Conservation (phyloP, 2,888 invertebrate genomes). For the Cryptocephalus moraei region DNA sequence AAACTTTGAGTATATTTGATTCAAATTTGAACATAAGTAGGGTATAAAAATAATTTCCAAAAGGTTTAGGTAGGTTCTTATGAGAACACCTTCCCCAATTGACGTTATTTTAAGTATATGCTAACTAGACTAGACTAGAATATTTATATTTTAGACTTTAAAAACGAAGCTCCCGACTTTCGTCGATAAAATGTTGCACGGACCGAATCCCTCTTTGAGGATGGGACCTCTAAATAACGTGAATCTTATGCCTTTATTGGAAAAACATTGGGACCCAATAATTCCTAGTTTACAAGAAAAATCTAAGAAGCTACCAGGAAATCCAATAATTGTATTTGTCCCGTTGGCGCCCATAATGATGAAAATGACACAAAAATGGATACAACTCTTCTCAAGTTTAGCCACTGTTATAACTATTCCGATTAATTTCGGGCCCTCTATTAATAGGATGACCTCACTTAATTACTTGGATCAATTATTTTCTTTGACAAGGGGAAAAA, state of each 20-base stretch:
- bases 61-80: too few species aligned
- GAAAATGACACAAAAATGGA: constrained; percentile 60
- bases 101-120: background rate
- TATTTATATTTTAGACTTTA: constrained; percentile 38
- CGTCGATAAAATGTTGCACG: constrained; percentile 62
- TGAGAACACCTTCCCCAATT: too few species aligned
- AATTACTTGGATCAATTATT: constrained; percentile 54
- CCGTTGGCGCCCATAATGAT: constrained; percentile 45
- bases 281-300: constrained; percentile 36
- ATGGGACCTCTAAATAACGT: constrained; percentile 48
- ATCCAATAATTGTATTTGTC: constrained; percentile 54
- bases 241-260: constrained; percentile 52
- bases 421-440: constrained; percentile 40
- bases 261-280: constrained; percentile 67
- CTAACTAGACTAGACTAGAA: too few species aligned
- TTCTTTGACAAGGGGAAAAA: constrained; percentile 55
- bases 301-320: constrained; percentile 59
- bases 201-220: constrained; percentile 40
- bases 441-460: constrained; percentile 39
- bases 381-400: constrained; percentile 52
- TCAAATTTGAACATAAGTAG: background rate
- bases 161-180: constrained; percentile 59
- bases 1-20: too few species aligned
- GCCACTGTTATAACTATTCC: constrained; percentile 57
- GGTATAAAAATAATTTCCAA: too few species aligned